phyloP scores from a whole-genome alignment of 2,797 vertebrate genomes.

The Salarias fasciatus region DNA sequence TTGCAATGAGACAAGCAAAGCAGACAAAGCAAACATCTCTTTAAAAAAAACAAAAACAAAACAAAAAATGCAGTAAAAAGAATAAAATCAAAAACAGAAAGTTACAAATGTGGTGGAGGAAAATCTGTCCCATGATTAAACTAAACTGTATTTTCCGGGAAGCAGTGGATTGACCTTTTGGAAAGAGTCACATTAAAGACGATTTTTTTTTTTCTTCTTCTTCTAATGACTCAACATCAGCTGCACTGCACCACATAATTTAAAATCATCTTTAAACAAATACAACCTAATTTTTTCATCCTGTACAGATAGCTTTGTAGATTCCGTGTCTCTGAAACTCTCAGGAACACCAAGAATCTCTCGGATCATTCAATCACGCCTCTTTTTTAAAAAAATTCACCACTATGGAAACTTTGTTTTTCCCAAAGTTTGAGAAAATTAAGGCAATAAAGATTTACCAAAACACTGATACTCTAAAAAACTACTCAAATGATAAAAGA shows the following conservation, averaged over 20 bases:
- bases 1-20: slow-evolving; percentile 96
- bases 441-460: slow-evolving; percentile 99
- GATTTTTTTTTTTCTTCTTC: slow-evolving; percentile 53
- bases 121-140: slow-evolving; percentile 78
- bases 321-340: slow-evolving; percentile 81
- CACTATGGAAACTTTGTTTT: slow-evolving; percentile 87
- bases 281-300: slow-evolving; percentile 85
- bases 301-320: slow-evolving; percentile 89
- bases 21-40: slow-evolving; percentile 88
- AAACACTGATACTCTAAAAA: slow-evolving; percentile 94
- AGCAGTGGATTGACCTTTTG: slow-evolving; percentile 53
- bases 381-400: slow-evolving; percentile 78
- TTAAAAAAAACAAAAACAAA: slow-evolving; percentile 77
- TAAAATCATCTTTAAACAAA: slow-evolving; percentile 93
- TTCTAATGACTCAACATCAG: slow-evolving; percentile 72
- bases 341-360: slow-evolving; percentile 73
- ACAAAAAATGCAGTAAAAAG: background rate
- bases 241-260: slow-evolving; percentile 90
- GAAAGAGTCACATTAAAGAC: slow-evolving; percentile 37
- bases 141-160: slow-evolving; percentile 85
- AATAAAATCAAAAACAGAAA: slow-evolving; percentile 86
- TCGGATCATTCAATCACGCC: slow-evolving; percentile 58
- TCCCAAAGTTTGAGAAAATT: slow-evolving; percentile 93
- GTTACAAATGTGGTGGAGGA: slow-evolving; percentile 89
- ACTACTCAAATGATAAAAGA: slow-evolving; percentile 86